Evolutionary conservation across 2,113 vertebrate species (phyloP), one percentile per base, ranked within the genome.

Genomic region (Carassius gibelio): DNA sequence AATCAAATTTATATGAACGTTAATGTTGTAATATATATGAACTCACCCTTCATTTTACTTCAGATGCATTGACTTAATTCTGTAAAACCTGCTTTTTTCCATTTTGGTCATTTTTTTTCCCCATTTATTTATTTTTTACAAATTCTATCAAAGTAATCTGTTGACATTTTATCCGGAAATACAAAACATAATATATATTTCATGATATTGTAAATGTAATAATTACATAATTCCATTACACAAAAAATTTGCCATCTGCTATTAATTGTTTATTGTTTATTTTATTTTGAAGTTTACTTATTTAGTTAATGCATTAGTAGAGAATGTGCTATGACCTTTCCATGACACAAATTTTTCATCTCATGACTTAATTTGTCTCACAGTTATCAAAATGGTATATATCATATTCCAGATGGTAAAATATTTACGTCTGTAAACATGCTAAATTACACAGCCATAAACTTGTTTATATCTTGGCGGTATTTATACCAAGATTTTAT

Each of bases 371-470:
- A 86, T 68, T 48, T 45, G 72, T 55, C 71, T 85, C 81, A 80
- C 81, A 80, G 19, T 87, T 75, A 61, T 30, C 81, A 59, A 26
- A 38, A 78, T 66, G 23, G 0, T 48, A 88, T 88, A 87, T 91
- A 90, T 91, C 87, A 89, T 79, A 68, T 90, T 91, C 90, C 87
- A 82, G 50, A 75, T 84, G 78, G 81, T 86, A 79, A 62, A 87
- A 81, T 14, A 74, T 86, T 78, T 19, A 75, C 30, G 14, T 80
- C 81, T 89, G 88, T 87, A 61, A 86, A 80, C 85, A 89, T 45
- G 15, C 42, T 69, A 84, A 89, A 87, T 76, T 76, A 90, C 42
- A 66, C 66, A 76, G 76, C 57, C 79, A 69, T 90, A 87, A 88
- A 91, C 90, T 90, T 89, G 61, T 59, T 83, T 81, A 61, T 83